Base-by-base conservation (phyloP, 2,888 invertebrate genomes). In the Notocelia uddmanniana region DNA sequence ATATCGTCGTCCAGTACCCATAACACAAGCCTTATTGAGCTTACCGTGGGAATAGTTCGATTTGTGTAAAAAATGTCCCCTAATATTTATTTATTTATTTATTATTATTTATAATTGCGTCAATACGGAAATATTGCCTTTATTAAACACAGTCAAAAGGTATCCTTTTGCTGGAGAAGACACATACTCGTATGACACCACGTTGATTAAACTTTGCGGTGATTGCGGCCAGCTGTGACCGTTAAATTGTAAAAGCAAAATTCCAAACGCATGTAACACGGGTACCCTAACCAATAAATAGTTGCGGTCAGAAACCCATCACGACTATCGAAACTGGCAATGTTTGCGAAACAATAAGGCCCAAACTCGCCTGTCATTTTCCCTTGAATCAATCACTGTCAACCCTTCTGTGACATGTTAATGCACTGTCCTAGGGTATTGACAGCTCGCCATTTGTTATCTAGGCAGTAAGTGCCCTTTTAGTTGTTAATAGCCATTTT, bases 361-460 rank as follows among this genome's bases (percentile, higher is more conserved):
- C 21, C 21, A 34, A 54, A 70, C 23, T 67, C 54, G 52, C 71
- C 31, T 19, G 52, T 66, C 26, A 60, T 52, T 37, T 9, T n/a
- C 15, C n/a, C 26, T 21, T 64, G 41, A 45, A 66, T 71, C 66
- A 31, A 71, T 71, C 71, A 71, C 52, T 71, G 71, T 67, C 71
- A 71, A 71, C 71, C 71, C 66, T 66, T 67, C 59, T 55, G 52
- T 59, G 70, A 71, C 71, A 67, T 67, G 71, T 67, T 71, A 71
- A 71, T 71, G 71, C 71, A 71, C 59, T 67, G 71, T 71, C 71
- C 66, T 45, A 23, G 52, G 37, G 52, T 21, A 70, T 70, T 60
- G 66, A 54, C 71, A 71, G 52, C 11, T 10, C 23, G 66, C 59
- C 66, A 67, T 71, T 71, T 71, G 66, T 71, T 71, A 71, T 71